A percentile compares a stretch with the other conserved stretches of the same genome.
Conservation (phyloP, 2,888 invertebrate genomes). For the Thymelicus lineola region DNA sequence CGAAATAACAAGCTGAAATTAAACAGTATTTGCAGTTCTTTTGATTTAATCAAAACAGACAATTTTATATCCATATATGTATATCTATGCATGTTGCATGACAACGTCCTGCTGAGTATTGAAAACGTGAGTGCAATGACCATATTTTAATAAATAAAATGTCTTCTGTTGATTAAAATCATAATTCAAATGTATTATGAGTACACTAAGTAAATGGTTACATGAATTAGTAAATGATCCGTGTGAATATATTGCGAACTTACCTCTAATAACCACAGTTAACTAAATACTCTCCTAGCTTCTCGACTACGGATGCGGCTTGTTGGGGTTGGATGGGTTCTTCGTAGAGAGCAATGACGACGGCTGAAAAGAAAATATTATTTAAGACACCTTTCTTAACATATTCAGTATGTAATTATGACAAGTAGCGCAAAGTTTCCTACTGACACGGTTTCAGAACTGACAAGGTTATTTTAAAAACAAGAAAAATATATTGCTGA, state of each 20-base stretch:
- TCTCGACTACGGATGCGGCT: slow-evolving; percentile 98
- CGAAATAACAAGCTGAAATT: background rate
- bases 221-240: no score
- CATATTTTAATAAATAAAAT: no score
- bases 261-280: slow-evolving; percentile 97
- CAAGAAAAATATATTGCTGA: background rate
- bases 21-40: background rate
- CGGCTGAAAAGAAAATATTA: slow-evolving; percentile 86
- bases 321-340: slow-evolving; percentile 98
- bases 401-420: no score
- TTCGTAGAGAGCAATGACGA: slow-evolving; percentile 97
- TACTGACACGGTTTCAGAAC: background rate
- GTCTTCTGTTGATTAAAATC: no score
- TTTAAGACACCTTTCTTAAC: background rate
- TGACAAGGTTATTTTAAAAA: background rate
- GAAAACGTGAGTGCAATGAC: no score
- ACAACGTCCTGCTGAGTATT: no score
- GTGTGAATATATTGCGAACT: slow-evolving; percentile 43
- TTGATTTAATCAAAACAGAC: no score
- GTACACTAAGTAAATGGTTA: no score
- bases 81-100: no score
- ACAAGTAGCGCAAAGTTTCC: no score
- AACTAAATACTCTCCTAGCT: slow-evolving; percentile 98
- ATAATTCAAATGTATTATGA: no score
- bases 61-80: no score